Evolutionary conservation across 2,888 invertebrate species (phyloP), one percentile per base, ranked within the genome.

Genomic region (Parnassius glacialis): DNA sequence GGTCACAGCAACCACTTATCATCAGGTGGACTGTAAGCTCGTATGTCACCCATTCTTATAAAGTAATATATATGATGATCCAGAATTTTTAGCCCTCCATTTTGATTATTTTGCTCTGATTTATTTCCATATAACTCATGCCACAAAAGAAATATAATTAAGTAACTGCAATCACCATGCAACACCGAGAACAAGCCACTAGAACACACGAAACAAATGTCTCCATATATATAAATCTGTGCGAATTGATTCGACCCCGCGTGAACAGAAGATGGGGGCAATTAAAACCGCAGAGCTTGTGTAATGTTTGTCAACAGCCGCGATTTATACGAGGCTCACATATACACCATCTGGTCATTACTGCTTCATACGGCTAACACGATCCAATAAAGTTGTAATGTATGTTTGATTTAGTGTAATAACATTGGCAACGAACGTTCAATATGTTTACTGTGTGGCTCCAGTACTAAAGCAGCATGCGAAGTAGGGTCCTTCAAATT

Each of bases 131-230:
- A 34, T 34, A 7, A 5, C 34, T 34, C 5, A 34, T 34, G 3
- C 7, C 34, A 34, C 34, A 34, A 34, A 34, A 45, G 7, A 45
- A 7, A 56, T 2, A 47, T 13, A 56, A 56, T 45, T 34, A 47
- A 56, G 13, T 34, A 25, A 11, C 25, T 11, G 11, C 20, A 43
- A n/a, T 45, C 34, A 10, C 52, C 9, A 54, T 16, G 53, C 51
- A 58, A 11, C 43, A 20, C 44, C 50, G 57, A 50, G 54, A 61
- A 61, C 64, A 61, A 50, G 45, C 64, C 43, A 10, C 57, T 12
- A 11, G 53, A 53, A 64, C 64, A 60, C 10, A 48, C 42, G 13
- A 54, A 64, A 61, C 64, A 61, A 64, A 64, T 64, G 64, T 58
- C 48, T 20, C 34, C 43, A 13, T 47, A 59, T 13, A 59, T 13